Evolutionary conservation across 2,888 invertebrate genomes (phyloP).

Genomic region (Leucania comma): DNA sequence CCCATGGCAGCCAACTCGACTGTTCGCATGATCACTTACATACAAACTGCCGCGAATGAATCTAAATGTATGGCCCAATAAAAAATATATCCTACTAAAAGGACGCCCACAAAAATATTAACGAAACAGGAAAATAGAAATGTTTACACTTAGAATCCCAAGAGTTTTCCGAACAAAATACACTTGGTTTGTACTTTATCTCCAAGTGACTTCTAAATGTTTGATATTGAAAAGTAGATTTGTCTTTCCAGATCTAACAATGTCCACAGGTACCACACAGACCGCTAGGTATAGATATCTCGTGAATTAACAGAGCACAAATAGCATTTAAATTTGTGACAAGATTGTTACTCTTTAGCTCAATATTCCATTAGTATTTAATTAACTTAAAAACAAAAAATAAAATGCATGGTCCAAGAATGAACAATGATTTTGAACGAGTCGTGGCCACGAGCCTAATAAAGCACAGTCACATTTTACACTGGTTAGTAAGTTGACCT

Average conservation of each 20-base stretch:
- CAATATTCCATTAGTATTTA: conserved; percentile 71
- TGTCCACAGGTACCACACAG: neutral
- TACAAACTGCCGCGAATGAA: conserved; percentile 56
- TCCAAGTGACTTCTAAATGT: neutral
- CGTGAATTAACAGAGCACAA: neutral
- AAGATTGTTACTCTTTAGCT: conserved; percentile 9
- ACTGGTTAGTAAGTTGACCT: conserved; percentile 45
- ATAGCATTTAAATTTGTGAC: neutral
- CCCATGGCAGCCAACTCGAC: conserved; percentile 53
- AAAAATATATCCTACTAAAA: conserved; percentile 36
- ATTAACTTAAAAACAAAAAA: conserved; percentile 71
- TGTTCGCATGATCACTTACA: conserved; percentile 54
- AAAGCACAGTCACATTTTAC: conserved; percentile 43
- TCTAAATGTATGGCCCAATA: conserved; percentile 48
- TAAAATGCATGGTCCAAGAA: conserved; percentile 64
- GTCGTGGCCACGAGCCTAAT: conserved; percentile 29
- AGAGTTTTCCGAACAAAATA: conserved; percentile 24
- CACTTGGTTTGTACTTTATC: neutral
- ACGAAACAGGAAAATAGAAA: conserved; percentile 17
- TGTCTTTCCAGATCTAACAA: neutral
- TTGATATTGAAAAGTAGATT: neutral
- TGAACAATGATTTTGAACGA: conserved; percentile 67
- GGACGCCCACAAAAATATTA: conserved; percentile 25
- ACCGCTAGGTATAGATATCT: neutral
- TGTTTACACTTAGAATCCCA: neutral